Conservation (phyloP, 2,113 vertebrate genomes). For the Mandrillus leucophaeus region DNA sequence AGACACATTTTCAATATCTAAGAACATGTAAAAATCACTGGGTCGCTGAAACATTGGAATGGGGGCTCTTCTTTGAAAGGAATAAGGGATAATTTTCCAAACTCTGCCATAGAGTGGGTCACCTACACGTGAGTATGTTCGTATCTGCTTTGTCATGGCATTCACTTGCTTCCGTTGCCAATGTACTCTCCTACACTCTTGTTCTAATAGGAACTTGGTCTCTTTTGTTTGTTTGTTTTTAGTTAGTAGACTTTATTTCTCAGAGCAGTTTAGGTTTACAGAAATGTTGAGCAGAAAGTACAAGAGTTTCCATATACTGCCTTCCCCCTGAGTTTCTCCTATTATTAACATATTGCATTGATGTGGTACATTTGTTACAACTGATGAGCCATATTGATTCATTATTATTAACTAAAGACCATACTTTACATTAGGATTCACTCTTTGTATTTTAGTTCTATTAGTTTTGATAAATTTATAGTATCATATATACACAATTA, state of each 20-base stretch:
- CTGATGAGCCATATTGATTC: background rate
- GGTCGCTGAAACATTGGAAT: background rate
- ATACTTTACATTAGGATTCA: background rate
- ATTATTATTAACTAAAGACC: background rate
- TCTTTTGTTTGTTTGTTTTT: background rate
- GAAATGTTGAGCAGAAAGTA: background rate
- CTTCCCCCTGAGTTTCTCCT: background rate
- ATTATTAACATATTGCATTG: background rate
- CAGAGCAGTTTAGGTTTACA: background rate
- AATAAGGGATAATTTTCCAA: background rate
- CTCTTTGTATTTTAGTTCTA: background rate
- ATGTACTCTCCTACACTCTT: background rate
- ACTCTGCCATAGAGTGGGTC: background rate
- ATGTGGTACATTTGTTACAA: background rate
- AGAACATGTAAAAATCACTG: background rate
- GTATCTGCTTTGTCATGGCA: background rate
- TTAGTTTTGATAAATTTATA: slow-evolving; percentile 2
- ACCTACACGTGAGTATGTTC: background rate
- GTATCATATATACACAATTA: background rate
- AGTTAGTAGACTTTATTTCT: slow-evolving; percentile 4
- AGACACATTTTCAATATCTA: background rate
- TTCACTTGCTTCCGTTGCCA: background rate
- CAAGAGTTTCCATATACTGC: background rate
- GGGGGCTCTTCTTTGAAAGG: background rate
- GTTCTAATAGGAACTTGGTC: background rate